Base-by-base conservation (phyloP, 2,797 vertebrate genomes). In the Mastacembelus armatus region DNA sequence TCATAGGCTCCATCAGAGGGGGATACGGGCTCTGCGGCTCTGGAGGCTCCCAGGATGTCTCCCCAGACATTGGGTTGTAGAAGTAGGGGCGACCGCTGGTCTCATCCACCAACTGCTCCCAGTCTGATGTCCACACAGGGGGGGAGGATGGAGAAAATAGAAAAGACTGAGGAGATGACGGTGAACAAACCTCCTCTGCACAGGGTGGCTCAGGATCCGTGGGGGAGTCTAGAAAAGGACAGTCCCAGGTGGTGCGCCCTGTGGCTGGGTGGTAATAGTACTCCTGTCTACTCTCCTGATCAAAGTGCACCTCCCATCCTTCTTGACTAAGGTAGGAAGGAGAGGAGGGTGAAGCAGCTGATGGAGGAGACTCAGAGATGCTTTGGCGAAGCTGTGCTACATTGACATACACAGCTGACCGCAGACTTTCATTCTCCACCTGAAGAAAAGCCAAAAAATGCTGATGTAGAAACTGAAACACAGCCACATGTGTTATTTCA, bases 161-260 rank as follows among this genome's bases (percentile, higher is more conserved):
- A 0, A 90, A 88, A 10, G 86, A 91, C 50, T 88, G 90, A 50
- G 85, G 63, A 0, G 93, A 89, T 4, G 86, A 71, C 3, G 86
- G 74, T 77, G 84, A 64, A 47, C 2, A 69, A 2, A 65, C 78
- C 10, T 76, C 83, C 42, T 88, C 84, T 0, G 26, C 7, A 0
- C 59, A 47, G 27, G 48, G 29, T 1, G 16, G 44, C 33, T 90
- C 77, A 0, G 74, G 59, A 64, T 92, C 90, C 0, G 83, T 71
- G 43, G 70, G 78, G 44, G 70, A 64, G 64, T 88, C 72, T 21
- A 94, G 16, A 12, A 85, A 93, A 4, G 97, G 97, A 65, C 88
- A 94, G 9, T 98, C 96, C 98, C 98, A 99, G 51, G 96, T 98
- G 76, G 95, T 96, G 66, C 85, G 92, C 3, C 96, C 96, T 0